These are phyloP conservation scores for Acanthiza pusilla DNA, from an alignment of 2,797 vertebrate genomes.

Conservation along the genomic window DNA sequence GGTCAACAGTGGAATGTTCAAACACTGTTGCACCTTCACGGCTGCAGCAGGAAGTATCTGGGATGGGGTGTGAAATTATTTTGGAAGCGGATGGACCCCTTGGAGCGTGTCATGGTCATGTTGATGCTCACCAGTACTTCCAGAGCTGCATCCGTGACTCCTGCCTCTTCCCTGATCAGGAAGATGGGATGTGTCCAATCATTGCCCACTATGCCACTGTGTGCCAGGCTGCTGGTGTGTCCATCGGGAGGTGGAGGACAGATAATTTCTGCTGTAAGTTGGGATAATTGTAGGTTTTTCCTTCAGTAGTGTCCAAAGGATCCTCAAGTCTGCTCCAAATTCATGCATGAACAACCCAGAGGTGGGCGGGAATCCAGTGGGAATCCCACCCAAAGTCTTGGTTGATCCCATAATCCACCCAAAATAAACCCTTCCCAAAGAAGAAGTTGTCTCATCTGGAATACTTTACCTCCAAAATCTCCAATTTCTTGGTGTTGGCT, in stretches of 20 bases:
- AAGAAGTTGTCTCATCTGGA: neutral
- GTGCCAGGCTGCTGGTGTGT: neutral
- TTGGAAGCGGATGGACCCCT: neutral
- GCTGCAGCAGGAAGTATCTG: neutral
- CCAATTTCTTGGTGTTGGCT: neutral
- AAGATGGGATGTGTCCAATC: neutral
- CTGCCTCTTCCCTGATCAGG: neutral
- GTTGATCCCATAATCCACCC: neutral
- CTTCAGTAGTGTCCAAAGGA: neutral
- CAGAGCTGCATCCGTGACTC: neutral
- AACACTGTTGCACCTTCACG: accelerated
- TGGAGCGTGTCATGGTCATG: neutral
- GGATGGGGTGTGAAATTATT: neutral
- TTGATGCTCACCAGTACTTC: neutral
- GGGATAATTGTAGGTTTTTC: neutral
- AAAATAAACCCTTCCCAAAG: neutral
- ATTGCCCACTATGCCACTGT: neutral
- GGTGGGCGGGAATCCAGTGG: neutral
- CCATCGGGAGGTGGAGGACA: neutral
- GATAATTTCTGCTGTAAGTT: neutral
- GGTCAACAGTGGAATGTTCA: neutral
- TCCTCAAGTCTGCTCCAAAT: neutral
- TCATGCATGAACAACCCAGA: neutral
- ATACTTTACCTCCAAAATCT: neutral
- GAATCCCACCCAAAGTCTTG: neutral